A percentile compares a stretch with the other conserved stretches of the same genome.
These are phyloP conservation scores for Lutjanus erythropterus DNA, from an alignment of 2,113 vertebrate species.

Conservation along the genomic window DNA sequence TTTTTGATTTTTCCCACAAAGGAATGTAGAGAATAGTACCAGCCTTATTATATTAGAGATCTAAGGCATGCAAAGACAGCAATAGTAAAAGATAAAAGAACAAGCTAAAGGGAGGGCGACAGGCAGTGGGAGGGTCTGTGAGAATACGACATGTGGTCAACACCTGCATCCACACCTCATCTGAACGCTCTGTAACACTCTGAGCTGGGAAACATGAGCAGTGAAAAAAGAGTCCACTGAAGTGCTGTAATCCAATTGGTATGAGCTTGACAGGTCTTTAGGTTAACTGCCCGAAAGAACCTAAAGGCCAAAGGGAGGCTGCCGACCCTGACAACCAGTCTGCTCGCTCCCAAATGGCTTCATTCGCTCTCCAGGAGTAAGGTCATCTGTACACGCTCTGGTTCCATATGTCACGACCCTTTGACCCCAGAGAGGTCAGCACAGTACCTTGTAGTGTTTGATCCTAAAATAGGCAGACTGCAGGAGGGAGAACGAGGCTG, in stretches of 20 bases:
- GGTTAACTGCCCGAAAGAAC: constrained; percentile 56
- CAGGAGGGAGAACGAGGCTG: constrained; percentile 60
- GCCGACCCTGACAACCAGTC: constrained; percentile 46
- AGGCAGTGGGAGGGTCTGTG: constrained; percentile 28
- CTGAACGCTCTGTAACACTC: constrained; percentile 53
- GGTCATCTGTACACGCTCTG: constrained; percentile 65
- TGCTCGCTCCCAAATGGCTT: constrained; percentile 58
- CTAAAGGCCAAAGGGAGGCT: constrained; percentile 39
- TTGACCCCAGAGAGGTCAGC: constrained; percentile 61
- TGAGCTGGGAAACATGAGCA: constrained; percentile 61
- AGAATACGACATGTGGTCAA: constrained; percentile 76
- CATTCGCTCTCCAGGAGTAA: constrained; percentile 65
- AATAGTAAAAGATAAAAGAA: constrained; percentile 43
- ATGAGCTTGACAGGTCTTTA: constrained; percentile 52
- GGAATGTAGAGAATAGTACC: constrained; percentile 12
- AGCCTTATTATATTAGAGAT: constrained; percentile 15
- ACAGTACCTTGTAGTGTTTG: constrained; percentile 71
- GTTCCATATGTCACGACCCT: constrained; percentile 52
- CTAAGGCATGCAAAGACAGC: constrained; percentile 27
- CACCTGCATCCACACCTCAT: constrained; percentile 76
- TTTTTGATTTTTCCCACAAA: neutral
- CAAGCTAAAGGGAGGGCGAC: constrained; percentile 6
- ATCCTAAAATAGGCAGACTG: constrained; percentile 72
- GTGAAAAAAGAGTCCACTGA: constrained; percentile 42
- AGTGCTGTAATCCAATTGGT: constrained; percentile 57